Percentiles rank a stretch among this genome's conserved stretches.
These are phyloP conservation scores for Steromphala cineraria DNA, from an alignment of 2,888 invertebrate genomes.

Conservation along the genomic window DNA sequence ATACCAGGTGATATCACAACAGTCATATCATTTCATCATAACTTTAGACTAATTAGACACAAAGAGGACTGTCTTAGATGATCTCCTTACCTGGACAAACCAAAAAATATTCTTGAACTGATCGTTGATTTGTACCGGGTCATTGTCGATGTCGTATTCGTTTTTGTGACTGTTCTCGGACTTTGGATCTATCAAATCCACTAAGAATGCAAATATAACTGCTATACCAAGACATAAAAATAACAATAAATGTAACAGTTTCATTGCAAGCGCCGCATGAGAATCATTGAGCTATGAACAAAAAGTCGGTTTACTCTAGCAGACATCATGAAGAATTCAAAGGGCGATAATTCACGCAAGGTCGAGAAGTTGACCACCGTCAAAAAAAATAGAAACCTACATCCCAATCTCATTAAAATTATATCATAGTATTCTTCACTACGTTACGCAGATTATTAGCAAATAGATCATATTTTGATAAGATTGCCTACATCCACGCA, in stretches of 20 bases:
- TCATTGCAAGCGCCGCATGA: neutral
- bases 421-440: too few relatives aligned
- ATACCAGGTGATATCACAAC: too few relatives aligned
- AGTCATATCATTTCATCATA: too few relatives aligned
- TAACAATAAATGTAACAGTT: neutral
- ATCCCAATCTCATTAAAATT: too few relatives aligned
- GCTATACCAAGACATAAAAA: neutral
- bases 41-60: too few relatives aligned
- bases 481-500: too few relatives aligned
- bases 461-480: too few relatives aligned
- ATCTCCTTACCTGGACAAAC: slow-evolving; percentile 37
- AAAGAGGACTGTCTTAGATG: too few relatives aligned
- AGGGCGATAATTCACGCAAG: neutral
- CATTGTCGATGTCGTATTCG: neutral
- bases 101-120: slow-evolving; percentile 35
- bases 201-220: neutral
- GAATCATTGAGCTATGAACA: neutral
- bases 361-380: neutral
- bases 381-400: neutral
- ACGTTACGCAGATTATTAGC: too few relatives aligned
- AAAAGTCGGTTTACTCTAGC: neutral
- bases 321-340: neutral
- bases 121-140: neutral
- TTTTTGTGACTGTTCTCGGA: neutral
- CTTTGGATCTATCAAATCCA: slow-evolving; percentile 3